These are phyloP conservation scores for Zophobas morio DNA, from an alignment of 1,140 invertebrate species.

Conservation along the genomic window DNA sequence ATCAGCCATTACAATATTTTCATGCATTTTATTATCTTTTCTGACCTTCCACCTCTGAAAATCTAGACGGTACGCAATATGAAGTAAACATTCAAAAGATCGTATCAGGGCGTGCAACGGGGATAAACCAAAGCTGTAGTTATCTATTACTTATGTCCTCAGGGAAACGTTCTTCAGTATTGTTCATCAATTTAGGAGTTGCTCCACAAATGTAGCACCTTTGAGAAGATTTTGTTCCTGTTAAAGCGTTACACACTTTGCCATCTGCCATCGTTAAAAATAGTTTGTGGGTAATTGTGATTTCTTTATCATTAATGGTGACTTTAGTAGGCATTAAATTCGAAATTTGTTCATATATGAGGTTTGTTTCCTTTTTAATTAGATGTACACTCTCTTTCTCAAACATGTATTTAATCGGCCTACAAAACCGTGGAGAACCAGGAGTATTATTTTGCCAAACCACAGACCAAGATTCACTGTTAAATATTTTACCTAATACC, in stretches of 20 bases:
- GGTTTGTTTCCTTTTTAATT: conserved; percentile 57
- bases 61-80: conserved; percentile 42
- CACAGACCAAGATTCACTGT: too few relatives aligned
- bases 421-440: conserved; percentile 54
- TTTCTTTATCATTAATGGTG: neutral
- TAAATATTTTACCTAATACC: too few relatives aligned
- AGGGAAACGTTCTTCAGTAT: conserved; percentile 20
- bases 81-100: conserved; percentile 42
- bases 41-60: conserved; percentile 5
- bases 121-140: conserved; percentile 13
- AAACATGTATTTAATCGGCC: conserved; percentile 60
- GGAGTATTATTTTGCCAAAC: conserved; percentile 55
- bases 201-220: conserved; percentile 66
- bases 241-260: conserved; percentile 68
- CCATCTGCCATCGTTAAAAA: conserved; percentile 67
- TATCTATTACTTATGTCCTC: neutral
- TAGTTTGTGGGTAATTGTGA: neutral
- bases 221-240: conserved; percentile 63
- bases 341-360: conserved; percentile 58
- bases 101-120: conserved; percentile 45
- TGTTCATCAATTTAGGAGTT: conserved; percentile 67
- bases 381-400: conserved; percentile 59
- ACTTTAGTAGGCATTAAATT: conserved; percentile 52
- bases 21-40: neutral
- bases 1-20: too few relatives aligned